These are phyloP conservation scores for Platypus cylindrus DNA, from an alignment of 2,888 invertebrate genomes.

Conservation along the genomic window DNA sequence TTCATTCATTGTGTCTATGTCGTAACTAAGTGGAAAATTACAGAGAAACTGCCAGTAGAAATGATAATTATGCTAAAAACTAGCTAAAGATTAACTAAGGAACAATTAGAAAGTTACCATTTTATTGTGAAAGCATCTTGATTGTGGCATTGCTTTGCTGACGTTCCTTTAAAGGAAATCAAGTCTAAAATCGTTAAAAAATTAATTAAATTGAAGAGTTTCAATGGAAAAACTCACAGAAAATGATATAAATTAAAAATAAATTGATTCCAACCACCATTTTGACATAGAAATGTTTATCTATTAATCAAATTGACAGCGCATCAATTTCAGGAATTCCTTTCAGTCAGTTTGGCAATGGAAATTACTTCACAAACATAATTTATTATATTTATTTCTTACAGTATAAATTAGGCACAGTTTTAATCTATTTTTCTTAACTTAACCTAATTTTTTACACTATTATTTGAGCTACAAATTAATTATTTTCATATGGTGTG, in stretches of 20 bases:
- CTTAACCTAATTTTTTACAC: no score
- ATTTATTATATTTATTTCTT: not conserved
- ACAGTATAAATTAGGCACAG: not conserved
- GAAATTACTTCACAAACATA: not conserved
- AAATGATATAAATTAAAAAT: no score
- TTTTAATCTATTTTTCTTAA: not conserved
- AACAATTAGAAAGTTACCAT: no score
- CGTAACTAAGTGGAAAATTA: constrained; percentile 1
- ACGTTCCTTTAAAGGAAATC: no score
- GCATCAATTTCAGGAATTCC: not conserved
- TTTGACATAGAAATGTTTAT: no score
- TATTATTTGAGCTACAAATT: no score
- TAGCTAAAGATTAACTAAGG: not conserved
- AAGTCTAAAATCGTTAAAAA: no score
- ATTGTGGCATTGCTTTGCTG: no score
- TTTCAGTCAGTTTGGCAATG: not conserved
- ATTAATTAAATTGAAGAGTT: no score
- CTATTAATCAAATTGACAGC: not conserved
- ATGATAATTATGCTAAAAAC: not conserved
- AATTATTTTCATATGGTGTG: no score
- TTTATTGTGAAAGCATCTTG: not conserved
- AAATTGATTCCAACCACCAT: no score
- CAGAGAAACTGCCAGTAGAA: not conserved
- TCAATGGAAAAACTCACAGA: no score
- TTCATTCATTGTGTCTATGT: not conserved